Percentiles rank a stretch among this genome's conserved stretches.
Conservation (phyloP, 2,797 vertebrate species). For the Cheirogaleus major region DNA sequence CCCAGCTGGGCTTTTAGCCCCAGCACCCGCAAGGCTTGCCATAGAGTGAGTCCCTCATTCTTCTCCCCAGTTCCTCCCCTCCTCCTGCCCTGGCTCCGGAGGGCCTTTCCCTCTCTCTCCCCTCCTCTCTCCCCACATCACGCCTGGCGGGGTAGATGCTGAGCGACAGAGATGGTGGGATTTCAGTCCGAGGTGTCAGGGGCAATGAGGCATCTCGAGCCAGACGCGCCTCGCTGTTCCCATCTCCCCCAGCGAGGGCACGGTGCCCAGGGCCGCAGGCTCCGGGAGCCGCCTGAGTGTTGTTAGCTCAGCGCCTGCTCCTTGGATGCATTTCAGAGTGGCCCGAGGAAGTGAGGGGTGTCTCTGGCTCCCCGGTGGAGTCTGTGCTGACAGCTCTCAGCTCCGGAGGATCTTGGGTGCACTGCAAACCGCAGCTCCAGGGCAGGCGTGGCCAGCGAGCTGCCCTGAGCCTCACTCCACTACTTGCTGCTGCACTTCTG, state of each 20-base stretch:
- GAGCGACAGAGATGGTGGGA: constrained; percentile 23
- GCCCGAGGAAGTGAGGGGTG: background rate
- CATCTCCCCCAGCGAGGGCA: background rate
- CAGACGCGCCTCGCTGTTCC: background rate
- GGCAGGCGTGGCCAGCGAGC: rapidly evolving
- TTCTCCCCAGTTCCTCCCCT: background rate
- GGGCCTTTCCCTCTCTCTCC: background rate
- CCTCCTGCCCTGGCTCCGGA: rapidly evolving
- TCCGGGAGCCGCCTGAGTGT: background rate
- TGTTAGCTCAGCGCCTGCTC: background rate
- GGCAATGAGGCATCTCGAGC: constrained; percentile 35
- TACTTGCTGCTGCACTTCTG: background rate
- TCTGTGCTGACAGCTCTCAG: background rate
- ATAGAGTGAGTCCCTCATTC: background rate
- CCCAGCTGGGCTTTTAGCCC: background rate
- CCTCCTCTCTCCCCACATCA: background rate
- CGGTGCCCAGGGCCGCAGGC: constrained; percentile 24
- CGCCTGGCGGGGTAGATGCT: background rate
- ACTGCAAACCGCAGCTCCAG: background rate
- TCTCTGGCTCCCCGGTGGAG: background rate
- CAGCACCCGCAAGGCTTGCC: background rate
- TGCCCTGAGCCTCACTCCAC: background rate
- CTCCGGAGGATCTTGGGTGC: background rate
- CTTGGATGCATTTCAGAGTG: background rate
- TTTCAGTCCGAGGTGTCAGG: constrained; percentile 56